Evolutionary conservation across 2,797 vertebrate genomes (phyloP), one percentile per base, ranked within the genome.

Genomic region (Petrocephalus schoutedeni): DNA sequence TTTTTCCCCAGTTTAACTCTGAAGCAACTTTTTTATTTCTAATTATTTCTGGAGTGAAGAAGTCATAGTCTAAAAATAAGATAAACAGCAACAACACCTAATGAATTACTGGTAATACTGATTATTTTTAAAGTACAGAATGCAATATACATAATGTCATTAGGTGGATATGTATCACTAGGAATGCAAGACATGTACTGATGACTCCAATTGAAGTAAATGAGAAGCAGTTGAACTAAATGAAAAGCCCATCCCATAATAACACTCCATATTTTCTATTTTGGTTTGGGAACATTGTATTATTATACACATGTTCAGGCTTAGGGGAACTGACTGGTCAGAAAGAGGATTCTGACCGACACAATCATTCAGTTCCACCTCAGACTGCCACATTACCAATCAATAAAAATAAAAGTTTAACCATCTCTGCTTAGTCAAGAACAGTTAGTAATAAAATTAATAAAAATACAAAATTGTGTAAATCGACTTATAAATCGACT

Each of bases 201-300:
- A 67, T 64, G 59, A 64, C 58, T 86, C n/a, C 86, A 86, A 32
- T 2, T 41, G 51, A 85, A 41, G 84, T 49, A 80, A 80, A 80
- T 80, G 23, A 36, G 84, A 58, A 58, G 9, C 56, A 49, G 45
- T 49, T 49, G 80, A 51, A 84, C 51, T n/a, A 82, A 82, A 53
- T 45, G 45, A 67, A 64, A 86, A 86, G 59, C 4, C 36, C 28
- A 45, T 10, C 16, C 0, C 19, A 61, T 36, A 59, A 45, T 45
- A 59, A 86, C 41, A 45, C 28, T 21, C 14, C 28, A 57, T 54
- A 57, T 86, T 64, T 67, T 67, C 36, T 51, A 64, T 64, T 86
- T 64, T 86, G 0, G 41, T 64, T 51, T n/a, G 54, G 56, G 56
- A 57, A 59, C 84, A 86, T 86, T 45, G 23, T 36, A n/a, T 41